Conservation (phyloP, 2,113 vertebrate species). For the Atlantisia rogersi region DNA sequence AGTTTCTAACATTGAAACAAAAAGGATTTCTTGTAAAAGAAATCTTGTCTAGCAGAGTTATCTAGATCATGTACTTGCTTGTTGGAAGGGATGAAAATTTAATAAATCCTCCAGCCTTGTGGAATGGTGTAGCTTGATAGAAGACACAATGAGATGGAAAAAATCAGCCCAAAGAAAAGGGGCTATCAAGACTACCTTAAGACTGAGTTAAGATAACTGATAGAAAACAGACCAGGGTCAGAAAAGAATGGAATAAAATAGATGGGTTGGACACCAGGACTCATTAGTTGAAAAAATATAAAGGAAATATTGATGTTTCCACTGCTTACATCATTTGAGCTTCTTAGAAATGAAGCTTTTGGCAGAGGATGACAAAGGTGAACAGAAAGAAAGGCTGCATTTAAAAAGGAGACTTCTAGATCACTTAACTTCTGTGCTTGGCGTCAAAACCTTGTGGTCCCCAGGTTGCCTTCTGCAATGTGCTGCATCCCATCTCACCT, state of each 20-base stretch:
- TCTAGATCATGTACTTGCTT: neutral
- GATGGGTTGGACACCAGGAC: neutral
- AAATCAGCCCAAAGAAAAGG: neutral
- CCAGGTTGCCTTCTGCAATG: neutral
- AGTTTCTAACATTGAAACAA: conserved; percentile 27
- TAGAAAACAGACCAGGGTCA: neutral
- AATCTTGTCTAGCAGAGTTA: neutral
- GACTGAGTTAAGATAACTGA: neutral
- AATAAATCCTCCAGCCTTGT: neutral
- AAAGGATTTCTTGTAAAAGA: neutral
- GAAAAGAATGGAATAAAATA: neutral
- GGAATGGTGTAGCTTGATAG: neutral
- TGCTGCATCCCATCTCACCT: neutral
- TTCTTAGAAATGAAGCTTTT: neutral
- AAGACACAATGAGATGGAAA: neutral
- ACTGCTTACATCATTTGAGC: neutral
- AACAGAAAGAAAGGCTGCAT: neutral
- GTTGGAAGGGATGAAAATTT: neutral
- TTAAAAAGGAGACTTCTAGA: neutral
- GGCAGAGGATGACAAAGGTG: neutral
- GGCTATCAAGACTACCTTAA: neutral
- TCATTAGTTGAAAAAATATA: neutral
- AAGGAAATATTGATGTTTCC: neutral
- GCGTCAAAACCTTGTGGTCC: neutral
- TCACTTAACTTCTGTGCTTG: too few relatives aligned